Base-by-base conservation (phyloP, 2,888 invertebrate genomes). In the Ormyrus nitidulus region DNA sequence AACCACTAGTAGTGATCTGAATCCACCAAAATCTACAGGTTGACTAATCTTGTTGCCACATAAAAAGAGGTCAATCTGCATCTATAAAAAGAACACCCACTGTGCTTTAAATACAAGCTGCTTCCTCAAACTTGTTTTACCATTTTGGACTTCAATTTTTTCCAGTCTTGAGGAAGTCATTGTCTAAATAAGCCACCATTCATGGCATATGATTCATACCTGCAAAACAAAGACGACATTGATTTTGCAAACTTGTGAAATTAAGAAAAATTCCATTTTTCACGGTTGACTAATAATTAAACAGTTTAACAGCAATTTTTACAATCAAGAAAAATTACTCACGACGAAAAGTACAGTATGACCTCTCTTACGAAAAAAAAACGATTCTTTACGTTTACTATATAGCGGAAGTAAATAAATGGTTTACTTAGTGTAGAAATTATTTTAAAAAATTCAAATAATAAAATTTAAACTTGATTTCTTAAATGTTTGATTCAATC, bases 41-140 rank as follows among this genome's bases (percentile, higher is more conserved):
- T 81, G 83, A 85, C 86, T 86, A 84, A 83, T 83, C 80, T 83
- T 83, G 84, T 82, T 80, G 82, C 81, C n/a, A 49, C 70, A 70
- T 51, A 10, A 73, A 90, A 89, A 84, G 87, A 89, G 89, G 89
- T 89, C 88, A 86, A 84, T 86, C 86, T 82, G 77, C 51, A 74
- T 88, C 89, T 90, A 90, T 88, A 88, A 90, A 89, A 89, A 90
- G 90, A 88, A 88, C 86, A 86, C 86, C 86, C 86, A 86, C 86
- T 62, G 72, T 64, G 70, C 61, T 69, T 77, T 81, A 59, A 77
- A 77, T 77, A 79, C 19, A 49, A 11, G 53, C 66, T 69, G 54
- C 76, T 79, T 81, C 79, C 81, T 81, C 11, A 79, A 81, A 81
- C 78, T 62, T 62, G 71, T 13, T 78, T 78, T 75, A 59, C 81